Evolutionary conservation across 2,888 invertebrate species (phyloP).

Genomic region (Conomelus anceps): DNA sequence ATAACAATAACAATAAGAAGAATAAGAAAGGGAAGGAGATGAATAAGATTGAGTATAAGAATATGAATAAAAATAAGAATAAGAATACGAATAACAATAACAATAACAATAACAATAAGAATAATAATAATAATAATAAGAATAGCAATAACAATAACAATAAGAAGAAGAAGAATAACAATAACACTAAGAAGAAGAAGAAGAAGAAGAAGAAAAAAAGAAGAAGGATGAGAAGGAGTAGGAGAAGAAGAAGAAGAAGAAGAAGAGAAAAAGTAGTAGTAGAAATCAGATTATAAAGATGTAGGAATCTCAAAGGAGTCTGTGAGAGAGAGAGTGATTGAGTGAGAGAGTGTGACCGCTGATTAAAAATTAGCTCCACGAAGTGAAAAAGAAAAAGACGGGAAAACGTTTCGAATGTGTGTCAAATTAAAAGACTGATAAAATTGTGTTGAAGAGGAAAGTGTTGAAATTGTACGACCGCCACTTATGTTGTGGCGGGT

Average conservation of each 20-base stretch:
- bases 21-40: too few relatives aligned
- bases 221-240: too few relatives aligned
- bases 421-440: not conserved
- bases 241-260: not conserved
- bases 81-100: not conserved
- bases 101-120: not conserved
- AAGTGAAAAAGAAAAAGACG: not conserved
- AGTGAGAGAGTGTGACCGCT: not conserved
- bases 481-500: too few relatives aligned
- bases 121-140: too few relatives aligned
- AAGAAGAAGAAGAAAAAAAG: not conserved
- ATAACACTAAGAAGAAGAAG: not conserved
- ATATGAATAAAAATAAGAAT: too few relatives aligned
- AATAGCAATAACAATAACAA: not conserved
- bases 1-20: not conserved
- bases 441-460: not conserved
- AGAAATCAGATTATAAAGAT: too few relatives aligned
- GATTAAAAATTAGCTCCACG: not conserved
- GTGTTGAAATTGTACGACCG: not conserved
- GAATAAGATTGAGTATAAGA: not conserved
- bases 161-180: not conserved
- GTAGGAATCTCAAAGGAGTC: too few relatives aligned
- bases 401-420: not conserved
- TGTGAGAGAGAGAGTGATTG: too few relatives aligned
- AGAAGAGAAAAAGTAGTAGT: not conserved